Evolutionary conservation across 2,113 vertebrate genomes (phyloP), one percentile per base, ranked within the genome.

Genomic region (Anthoscopus minutus): DNA sequence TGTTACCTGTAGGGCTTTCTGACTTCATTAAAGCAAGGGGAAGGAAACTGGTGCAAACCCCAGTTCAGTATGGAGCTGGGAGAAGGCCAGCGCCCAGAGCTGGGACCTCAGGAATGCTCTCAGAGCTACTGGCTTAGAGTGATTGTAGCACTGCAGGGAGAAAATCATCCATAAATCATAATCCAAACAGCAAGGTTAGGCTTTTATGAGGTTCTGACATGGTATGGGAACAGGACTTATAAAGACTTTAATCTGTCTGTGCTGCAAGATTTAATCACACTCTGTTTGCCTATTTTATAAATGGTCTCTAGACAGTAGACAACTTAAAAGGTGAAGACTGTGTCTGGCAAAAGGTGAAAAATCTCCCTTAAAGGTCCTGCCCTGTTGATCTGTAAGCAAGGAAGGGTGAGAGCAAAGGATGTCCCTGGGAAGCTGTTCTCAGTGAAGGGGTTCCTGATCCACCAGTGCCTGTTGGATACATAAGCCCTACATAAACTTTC

Each of bases 261-360:
- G 47, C 78, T 80, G 71, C 78, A 62, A 91, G 83, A 91, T 76
- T 67, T 91, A 89, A 92, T 85, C 58, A 54, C 40, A 38, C 15
- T 61, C 25, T 51, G 53, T 66, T 44, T 15, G 11, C 31, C 54
- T 83, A 1, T 57, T 88, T 93, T 62, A n/a, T 81, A 48, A 80
- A 73, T 25, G 40, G 31, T 73, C 56, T 81, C 54, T 62, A 74
- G 67, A 81, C 54, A 44, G 62, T 12, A 82, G 37, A 25, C 20
- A 2, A 16, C 69, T 91, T 74, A 24, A 73, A 92, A 81, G 18
- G 44, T 58, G 60, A 80, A 24, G 38, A 38, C 38, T 70, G 14
- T 48, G 62, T 50, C 71, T 83, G 38, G 14, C 14, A 83, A 30
- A 86, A 88, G 37, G 40, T 40, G 14, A 23, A 67, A 76, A 87